phyloP scores from a whole-genome alignment of 2,797 vertebrate species.

The Holocentrus rufus region DNA sequence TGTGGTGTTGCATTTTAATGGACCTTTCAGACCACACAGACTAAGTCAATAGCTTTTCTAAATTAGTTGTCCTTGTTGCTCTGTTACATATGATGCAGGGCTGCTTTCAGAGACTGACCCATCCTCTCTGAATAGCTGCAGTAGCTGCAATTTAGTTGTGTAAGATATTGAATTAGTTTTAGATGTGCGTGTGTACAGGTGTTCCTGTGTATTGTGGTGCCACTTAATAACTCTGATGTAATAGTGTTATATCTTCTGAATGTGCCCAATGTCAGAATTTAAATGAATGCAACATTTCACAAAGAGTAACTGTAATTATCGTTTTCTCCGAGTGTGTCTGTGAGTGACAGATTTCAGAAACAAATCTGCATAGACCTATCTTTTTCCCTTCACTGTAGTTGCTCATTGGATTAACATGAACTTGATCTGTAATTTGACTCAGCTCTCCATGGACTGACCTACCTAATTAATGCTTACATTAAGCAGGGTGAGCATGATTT shows the following conservation, averaged over 20 bases:
- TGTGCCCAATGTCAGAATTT: not conserved
- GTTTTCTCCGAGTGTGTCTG: not conserved
- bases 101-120: conserved; percentile 40
- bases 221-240: not conserved
- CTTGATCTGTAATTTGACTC: conserved; percentile 71
- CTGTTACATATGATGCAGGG: conserved; percentile 64
- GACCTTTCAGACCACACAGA: conserved; percentile 62
- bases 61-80: conserved; percentile 67
- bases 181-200: not conserved
- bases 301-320: not conserved
- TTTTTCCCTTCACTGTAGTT: conserved; percentile 35
- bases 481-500: conserved; percentile 46
- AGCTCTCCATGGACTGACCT: conserved; percentile 48
- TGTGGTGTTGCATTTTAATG: conserved; percentile 74
- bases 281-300: no score
- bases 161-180: conserved; percentile 11
- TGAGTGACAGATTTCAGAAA: not conserved
- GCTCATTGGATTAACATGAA: conserved; percentile 47
- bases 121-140: conserved; percentile 39
- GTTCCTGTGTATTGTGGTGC: not conserved
- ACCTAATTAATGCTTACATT: conserved; percentile 67
- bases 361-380: conserved; percentile 21
- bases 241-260: not conserved
- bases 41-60: conserved; percentile 71
- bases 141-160: conserved; percentile 12